Conservation (phyloP, 2,797 vertebrate species). For the Enteromius treurensis region DNA sequence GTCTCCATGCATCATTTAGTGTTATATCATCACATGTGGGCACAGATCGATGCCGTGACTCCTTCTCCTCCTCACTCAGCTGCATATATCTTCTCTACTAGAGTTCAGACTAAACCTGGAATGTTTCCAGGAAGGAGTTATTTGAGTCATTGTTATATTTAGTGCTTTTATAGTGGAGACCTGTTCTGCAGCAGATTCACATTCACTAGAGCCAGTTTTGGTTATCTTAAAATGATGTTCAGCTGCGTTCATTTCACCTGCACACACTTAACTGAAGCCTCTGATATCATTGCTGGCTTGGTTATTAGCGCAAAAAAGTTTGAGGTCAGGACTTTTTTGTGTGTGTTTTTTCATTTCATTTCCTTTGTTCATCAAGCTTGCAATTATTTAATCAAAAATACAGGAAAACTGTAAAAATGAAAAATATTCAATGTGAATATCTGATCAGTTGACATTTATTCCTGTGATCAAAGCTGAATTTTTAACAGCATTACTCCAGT, state of each 20-base stretch:
- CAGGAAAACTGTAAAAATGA: background rate
- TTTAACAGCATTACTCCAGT: background rate
- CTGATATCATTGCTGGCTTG: background rate
- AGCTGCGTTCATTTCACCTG: background rate
- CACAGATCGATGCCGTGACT: background rate
- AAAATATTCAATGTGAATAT: background rate
- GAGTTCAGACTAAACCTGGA: background rate
- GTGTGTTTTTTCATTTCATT: background rate
- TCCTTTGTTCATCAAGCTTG: too few species aligned
- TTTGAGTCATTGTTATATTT: background rate
- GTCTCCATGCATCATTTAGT: background rate
- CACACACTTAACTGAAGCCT: background rate
- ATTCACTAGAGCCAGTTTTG: background rate
- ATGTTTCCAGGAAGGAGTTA: background rate
- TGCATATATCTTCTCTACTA: background rate
- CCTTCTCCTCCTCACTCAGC: background rate
- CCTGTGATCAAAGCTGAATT: background rate
- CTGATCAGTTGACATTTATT: background rate
- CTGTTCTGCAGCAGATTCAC: background rate
- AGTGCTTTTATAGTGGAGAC: background rate
- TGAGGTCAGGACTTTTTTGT: background rate
- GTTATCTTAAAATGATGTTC: background rate
- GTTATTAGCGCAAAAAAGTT: background rate
- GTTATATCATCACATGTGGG: constrained; percentile 2
- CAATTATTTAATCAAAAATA: background rate